These are phyloP conservation scores for Brachyhypopomus gauderio DNA, from an alignment of 2,113 vertebrate species.

Conservation along the genomic window DNA sequence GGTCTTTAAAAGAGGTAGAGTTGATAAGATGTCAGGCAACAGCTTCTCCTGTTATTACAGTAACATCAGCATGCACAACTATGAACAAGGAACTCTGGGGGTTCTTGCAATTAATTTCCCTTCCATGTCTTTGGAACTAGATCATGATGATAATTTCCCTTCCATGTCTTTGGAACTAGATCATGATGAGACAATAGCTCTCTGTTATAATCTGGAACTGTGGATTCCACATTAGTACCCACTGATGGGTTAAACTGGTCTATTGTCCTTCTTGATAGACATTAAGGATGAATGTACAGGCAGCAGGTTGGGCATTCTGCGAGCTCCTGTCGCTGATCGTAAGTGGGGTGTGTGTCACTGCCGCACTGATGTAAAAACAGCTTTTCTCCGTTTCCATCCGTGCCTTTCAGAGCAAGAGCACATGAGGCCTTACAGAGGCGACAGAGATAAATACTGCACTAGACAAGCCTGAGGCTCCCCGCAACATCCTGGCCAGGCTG, in stretches of 20 bases:
- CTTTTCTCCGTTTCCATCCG: neutral
- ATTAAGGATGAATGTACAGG: slow-evolving; percentile 11
- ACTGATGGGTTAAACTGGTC: neutral
- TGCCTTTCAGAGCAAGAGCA: neutral
- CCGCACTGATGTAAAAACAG: slow-evolving; percentile 4
- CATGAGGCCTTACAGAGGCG: slow-evolving; percentile 6
- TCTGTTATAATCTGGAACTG: neutral
- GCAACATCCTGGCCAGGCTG: slow-evolving; percentile 37
- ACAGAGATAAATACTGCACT: slow-evolving; percentile 42
- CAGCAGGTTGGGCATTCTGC: slow-evolving; percentile 7
- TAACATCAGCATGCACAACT: neutral
- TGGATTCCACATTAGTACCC: neutral
- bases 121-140: neutral
- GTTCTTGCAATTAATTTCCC: neutral
- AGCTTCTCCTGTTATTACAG: slow-evolving; percentile 16
- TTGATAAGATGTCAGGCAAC: neutral
- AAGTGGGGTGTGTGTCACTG: slow-evolving; percentile 18
- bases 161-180: neutral
- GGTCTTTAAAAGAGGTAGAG: too few relatives aligned
- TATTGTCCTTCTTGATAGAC: neutral
- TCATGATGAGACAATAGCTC: neutral
- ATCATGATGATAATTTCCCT: neutral
- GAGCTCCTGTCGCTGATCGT: neutral
- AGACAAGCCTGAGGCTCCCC: slow-evolving; percentile 29
- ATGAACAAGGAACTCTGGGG: neutral